phyloP scores from a whole-genome alignment of 2,797 vertebrate genomes.

The Ataeniobius toweri region DNA sequence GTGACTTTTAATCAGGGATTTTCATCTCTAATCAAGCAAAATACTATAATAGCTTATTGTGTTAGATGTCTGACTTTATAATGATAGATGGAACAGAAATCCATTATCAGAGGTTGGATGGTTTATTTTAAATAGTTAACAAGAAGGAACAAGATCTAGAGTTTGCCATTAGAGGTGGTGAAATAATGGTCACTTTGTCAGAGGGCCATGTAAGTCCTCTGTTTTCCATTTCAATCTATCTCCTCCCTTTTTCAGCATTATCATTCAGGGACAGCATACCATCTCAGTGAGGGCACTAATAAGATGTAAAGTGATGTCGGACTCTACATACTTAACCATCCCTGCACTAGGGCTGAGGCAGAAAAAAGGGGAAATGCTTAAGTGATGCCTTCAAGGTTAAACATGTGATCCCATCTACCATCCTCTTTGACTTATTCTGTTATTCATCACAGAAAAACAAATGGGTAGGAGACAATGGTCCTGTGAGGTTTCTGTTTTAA shows the following conservation, averaged over 20 bases:
- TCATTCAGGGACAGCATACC: slow-evolving; percentile 62
- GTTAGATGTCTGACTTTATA: not conserved
- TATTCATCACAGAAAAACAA: slow-evolving; percentile 61
- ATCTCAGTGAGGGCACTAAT: slow-evolving; percentile 73
- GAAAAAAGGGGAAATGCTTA: slow-evolving; percentile 59
- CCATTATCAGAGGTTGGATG: not conserved
- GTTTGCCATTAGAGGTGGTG: slow-evolving; percentile 2
- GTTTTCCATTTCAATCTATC: slow-evolving; percentile 44
- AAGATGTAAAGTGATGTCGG: slow-evolving; percentile 74
- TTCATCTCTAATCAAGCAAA: not conserved
- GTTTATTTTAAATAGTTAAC: slow-evolving; percentile 28
- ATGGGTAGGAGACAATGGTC: slow-evolving; percentile 28
- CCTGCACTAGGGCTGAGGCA: slow-evolving; percentile 43
- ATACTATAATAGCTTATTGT: not conserved
- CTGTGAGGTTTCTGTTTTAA: slow-evolving; percentile 44
- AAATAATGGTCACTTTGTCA: slow-evolving; percentile 38
- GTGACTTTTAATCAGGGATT: not conserved
- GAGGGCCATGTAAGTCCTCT: slow-evolving; percentile 16
- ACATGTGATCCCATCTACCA: slow-evolving; percentile 57
- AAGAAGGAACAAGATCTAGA: slow-evolving; percentile 18
- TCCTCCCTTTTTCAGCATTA: slow-evolving; percentile 64
- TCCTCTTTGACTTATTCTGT: slow-evolving; percentile 66
- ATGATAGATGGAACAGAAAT: not conserved
- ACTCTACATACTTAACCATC: slow-evolving; percentile 69
- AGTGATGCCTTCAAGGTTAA: slow-evolving; percentile 81